Evolutionary conservation across 35 echinoderm and acorn worm species (phyloP), one percentile per base, ranked within the genome.

Genomic region (Ptychodera flava): DNA sequence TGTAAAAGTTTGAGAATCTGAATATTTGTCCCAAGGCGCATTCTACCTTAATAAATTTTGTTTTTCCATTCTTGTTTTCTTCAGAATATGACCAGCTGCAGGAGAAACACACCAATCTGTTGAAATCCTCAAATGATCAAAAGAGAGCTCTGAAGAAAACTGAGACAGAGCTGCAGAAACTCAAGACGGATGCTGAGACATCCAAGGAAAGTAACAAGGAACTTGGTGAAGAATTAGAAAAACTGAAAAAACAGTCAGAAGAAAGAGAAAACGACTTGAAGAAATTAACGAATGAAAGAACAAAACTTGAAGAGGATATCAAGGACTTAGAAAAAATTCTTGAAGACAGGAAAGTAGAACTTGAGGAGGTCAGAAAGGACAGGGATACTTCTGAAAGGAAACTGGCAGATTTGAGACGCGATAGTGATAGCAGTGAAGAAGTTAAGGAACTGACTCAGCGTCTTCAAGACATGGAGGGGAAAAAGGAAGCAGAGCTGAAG

Each of bases 371-470:
- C 2, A 27, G 35, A 53, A 45, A 22, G 30, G 1, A 82, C 34
- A 88, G 45, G 16, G 79, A 28, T 33, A 37, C 10, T 29, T 81
- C 0, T 16, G 79, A 33, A 81, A 81, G 37, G 33, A 80, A 29
- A 15, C 52, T 12, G 30, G 28, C 1, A 29, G 10, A 6, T 12
- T 77, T 77, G 15, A 15, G 15, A 15, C 75, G n/a, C 15, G n/a
- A n/a, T 77, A 84, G 79, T 1, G 33, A 78, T 1, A 84, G 52
- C 36, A 80, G 79, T 10, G 80, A 84, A 80, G 82, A 89, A 32
- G 33, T 89, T 0, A 81, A 80, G 15, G 81, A 84, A 15, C 35
- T 89, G 34, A 89, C 78, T 29, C 76, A 85, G 36, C 32, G 53
- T 38, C 34, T 35, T 1, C 52, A 90, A 22, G 6, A 30, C 16